Conservation (phyloP, 2,888 invertebrate species). For the Lycophotia porphyrea region DNA sequence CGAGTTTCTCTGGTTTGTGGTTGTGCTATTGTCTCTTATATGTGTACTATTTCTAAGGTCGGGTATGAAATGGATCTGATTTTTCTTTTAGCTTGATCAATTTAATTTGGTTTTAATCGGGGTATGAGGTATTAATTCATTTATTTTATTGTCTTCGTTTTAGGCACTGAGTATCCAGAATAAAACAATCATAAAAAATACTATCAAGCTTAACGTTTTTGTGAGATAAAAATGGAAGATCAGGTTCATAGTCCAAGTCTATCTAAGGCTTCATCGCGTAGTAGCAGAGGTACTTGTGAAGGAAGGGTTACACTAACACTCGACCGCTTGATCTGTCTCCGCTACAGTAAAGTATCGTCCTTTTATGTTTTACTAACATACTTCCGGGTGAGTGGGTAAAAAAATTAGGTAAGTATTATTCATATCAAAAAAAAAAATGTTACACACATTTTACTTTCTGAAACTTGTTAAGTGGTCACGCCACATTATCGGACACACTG, state of each 20-base stretch:
- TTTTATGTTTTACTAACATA: slow-evolving; percentile 74
- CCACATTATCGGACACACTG: slow-evolving; percentile 21
- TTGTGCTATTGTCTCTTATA: slow-evolving; percentile 85
- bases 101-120: slow-evolving; percentile 53
- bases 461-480: slow-evolving; percentile 19
- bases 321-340: slow-evolving; percentile 70
- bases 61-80: slow-evolving; percentile 62
- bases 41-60: slow-evolving; percentile 67
- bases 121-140: slow-evolving; percentile 29
- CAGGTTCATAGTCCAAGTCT: slow-evolving; percentile 56
- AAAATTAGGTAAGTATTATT: slow-evolving; percentile 57
- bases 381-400: slow-evolving; percentile 72
- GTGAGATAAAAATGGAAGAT: slow-evolving; percentile 43
- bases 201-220: slow-evolving; percentile 47
- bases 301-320: slow-evolving; percentile 80
- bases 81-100: slow-evolving; percentile 53
- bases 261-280: slow-evolving; percentile 63
- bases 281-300: slow-evolving; percentile 77
- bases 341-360: slow-evolving; percentile 70
- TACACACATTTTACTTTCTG: slow-evolving; percentile 23
- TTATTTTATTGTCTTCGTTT: slow-evolving; percentile 33
- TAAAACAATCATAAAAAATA: slow-evolving; percentile 43
- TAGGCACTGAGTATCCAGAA: slow-evolving; percentile 36
- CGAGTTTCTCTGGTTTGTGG: slow-evolving; percentile 87
- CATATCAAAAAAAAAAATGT: slow-evolving; percentile 17